Evolutionary conservation across 2,888 invertebrate genomes (phyloP).

Genomic region (Chalcosyrphus nemorum): DNA sequence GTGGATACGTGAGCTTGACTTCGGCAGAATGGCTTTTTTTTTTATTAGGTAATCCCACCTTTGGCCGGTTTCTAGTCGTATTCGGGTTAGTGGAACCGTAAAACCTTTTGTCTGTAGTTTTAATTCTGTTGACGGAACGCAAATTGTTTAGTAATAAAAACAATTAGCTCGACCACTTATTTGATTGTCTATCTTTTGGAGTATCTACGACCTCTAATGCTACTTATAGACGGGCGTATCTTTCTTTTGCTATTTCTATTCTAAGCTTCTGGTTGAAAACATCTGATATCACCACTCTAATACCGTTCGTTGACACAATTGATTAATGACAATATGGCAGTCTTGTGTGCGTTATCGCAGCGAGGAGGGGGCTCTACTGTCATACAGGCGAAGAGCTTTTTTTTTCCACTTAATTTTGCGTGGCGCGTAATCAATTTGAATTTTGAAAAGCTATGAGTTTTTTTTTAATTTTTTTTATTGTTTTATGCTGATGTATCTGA

Average conservation of each 20-base stretch:
- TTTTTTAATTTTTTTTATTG: background rate
- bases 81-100: constrained; percentile 16
- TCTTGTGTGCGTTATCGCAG: background rate
- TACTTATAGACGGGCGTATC: background rate
- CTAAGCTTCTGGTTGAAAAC: constrained; percentile 10
- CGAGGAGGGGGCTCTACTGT: background rate
- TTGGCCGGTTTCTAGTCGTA: constrained; percentile 13
- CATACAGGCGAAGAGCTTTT: background rate
- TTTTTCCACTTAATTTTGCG: too few species aligned
- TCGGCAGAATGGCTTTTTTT: constrained; percentile 10
- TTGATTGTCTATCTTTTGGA: constrained; percentile 7
- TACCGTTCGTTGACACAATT: constrained; percentile 56
- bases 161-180: constrained; percentile 28
- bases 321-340: constrained; percentile 32
- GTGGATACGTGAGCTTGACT: constrained; percentile 1
- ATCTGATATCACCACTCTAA: constrained; percentile 35
- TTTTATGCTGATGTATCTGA: background rate
- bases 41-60: constrained; percentile 45
- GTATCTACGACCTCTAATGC: constrained; percentile 14
- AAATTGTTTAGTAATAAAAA: constrained; percentile 27
- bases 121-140: constrained; percentile 7
- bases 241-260: background rate
- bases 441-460: background rate
- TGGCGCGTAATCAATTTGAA: constrained; percentile 23
- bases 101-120: background rate